Evolutionary conservation across 2,888 invertebrate species (phyloP).

Genomic region (Peribatodes rhomboidaria): DNA sequence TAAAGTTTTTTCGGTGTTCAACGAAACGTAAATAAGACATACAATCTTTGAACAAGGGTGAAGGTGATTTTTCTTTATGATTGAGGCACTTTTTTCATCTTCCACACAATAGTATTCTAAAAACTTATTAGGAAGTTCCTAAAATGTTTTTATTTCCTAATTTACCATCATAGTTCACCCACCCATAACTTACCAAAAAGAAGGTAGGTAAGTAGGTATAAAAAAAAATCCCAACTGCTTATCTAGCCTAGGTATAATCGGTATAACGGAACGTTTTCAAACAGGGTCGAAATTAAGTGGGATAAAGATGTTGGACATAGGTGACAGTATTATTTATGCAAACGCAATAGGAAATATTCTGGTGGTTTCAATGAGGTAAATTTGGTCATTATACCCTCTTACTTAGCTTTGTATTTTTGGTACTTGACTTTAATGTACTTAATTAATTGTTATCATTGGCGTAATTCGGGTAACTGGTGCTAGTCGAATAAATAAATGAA

Average conservation of each 20-base stretch:
- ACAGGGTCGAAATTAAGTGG: neutral
- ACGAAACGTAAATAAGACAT: slow-evolving; percentile 50
- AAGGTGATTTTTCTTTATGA: slow-evolving; percentile 20
- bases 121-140: slow-evolving; percentile 21
- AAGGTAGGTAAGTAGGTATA: neutral
- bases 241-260: neutral
- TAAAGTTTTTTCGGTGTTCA: slow-evolving; percentile 60
- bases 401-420: no score
- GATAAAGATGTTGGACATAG: neutral
- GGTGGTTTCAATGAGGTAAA: no score
- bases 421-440: no score
- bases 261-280: neutral
- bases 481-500: no score
- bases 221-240: neutral
- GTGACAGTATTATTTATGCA: no score
- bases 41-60: slow-evolving; percentile 16
- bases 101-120: slow-evolving; percentile 14
- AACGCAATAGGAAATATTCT: no score
- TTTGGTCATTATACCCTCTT: no score
- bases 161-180: neutral
- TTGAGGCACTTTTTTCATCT: slow-evolving; percentile 9
- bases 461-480: no score
- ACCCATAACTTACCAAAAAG: neutral
- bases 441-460: no score
- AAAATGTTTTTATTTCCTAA: neutral